These are phyloP conservation scores for Entomobrya proxima DNA, from an alignment of 2,888 invertebrate species.

Conservation along the genomic window DNA sequence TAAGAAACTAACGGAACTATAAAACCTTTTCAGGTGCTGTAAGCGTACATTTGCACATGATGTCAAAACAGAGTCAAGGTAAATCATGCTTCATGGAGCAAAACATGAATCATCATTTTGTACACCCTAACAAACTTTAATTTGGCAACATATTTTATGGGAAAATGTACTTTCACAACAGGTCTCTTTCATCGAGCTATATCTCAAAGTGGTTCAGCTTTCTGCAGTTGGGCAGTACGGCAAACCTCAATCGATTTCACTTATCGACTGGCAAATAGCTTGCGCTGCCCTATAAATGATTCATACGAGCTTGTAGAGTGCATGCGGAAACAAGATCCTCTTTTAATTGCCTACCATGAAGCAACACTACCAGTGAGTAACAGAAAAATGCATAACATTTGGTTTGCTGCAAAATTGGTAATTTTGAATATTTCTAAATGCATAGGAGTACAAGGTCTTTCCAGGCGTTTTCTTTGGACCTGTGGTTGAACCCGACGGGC, in stretches of 20 bases:
- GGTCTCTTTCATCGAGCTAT: constrained; percentile 62
- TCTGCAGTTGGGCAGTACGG: constrained; percentile 69
- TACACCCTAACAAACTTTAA: not conserved
- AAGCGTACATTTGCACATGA: constrained; percentile 57
- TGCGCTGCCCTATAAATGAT: constrained; percentile 67
- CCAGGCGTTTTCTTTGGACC: constrained; percentile 69
- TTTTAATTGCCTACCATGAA: constrained; percentile 66
- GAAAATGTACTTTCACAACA: not conserved
- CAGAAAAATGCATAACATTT: too few relatives aligned
- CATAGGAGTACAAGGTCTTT: constrained; percentile 67
- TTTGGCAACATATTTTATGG: too few relatives aligned
- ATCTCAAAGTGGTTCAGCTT: constrained; percentile 67
- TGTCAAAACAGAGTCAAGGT: constrained; percentile 61
- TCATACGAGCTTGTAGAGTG: constrained; percentile 64
- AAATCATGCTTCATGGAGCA: not conserved
- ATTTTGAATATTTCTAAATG: too few relatives aligned
- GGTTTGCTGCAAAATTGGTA: too few relatives aligned
- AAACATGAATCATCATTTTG: not conserved
- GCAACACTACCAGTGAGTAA: constrained; percentile 65
- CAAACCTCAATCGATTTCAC: constrained; percentile 66
- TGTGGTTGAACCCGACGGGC: constrained; percentile 44
- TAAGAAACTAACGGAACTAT: too few relatives aligned
- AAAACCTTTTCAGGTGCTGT: constrained; percentile 42
- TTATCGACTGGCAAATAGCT: constrained; percentile 56
- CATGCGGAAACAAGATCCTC: constrained; percentile 63